Conservation (phyloP, 2,113 vertebrate genomes). For the Macaca fascicularis region T2T-MFA8v1.1 NC_088376.1:9885001-9885500, state of each 20-base stretch:
- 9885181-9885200: background rate
- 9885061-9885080: conserved; percentile 66
- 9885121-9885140: conserved; percentile 50
- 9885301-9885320: background rate
- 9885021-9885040: conserved; percentile 53
- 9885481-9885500: background rate
- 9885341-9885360: background rate
- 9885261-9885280: background rate
- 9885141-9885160: background rate
- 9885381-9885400: background rate
- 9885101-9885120: conserved; percentile 61
- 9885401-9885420: background rate
- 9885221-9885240: background rate
- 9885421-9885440: background rate
- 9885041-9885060: conserved; percentile 63
- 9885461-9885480: background rate
- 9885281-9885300: fast-evolving
- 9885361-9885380: background rate
- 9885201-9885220: background rate
- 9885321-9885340: background rate
- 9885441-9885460: background rate
- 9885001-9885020: conserved; percentile 73
- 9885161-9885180: background rate
- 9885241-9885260: no score
- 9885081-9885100: background rate